Evolutionary conservation across 2,797 vertebrate species (phyloP).

Genomic region (Poeciliopsis infans): DNA sequence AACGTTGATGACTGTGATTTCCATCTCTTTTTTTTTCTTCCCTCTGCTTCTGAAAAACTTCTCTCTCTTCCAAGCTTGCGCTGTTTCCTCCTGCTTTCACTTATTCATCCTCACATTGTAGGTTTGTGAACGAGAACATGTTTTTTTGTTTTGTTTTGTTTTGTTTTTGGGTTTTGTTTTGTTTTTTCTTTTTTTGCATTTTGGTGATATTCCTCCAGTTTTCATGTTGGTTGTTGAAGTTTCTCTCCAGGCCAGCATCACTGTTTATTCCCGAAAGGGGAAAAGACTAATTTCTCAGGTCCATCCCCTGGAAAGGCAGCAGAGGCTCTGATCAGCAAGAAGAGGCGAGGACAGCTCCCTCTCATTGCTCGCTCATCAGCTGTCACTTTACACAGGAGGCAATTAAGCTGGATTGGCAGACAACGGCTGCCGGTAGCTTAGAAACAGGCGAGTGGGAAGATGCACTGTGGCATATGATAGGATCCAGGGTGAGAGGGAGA

Average conservation of each 20-base stretch:
- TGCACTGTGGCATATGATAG: constrained; percentile 63
- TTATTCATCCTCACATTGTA: constrained; percentile 13
- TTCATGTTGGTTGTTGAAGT: constrained; percentile 46
- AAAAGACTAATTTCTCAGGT: constrained; percentile 36
- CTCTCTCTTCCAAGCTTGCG: constrained; percentile 16
- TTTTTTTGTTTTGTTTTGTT: neutral
- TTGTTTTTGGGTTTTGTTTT: too few species aligned
- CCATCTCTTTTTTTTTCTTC: constrained; percentile 24
- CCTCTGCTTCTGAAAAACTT: constrained; percentile 36
- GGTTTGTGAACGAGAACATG: constrained; percentile 30
- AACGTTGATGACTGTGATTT: constrained; percentile 33
- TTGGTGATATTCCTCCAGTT: constrained; percentile 7
- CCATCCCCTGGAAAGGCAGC: constrained; percentile 26
- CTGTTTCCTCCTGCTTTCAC: constrained; percentile 20
- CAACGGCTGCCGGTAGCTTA: constrained; percentile 74
- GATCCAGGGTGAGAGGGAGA: constrained; percentile 51
- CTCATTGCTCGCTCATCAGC: constrained; percentile 47
- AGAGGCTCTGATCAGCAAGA: constrained; percentile 33
- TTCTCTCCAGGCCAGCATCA: constrained; percentile 35
- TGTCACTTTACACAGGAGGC: constrained; percentile 70
- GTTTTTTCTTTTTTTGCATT: neutral
- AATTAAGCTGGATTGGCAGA: constrained; percentile 76
- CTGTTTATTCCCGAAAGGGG: constrained; percentile 44
- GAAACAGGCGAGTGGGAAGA: constrained; percentile 78
- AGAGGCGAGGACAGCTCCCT: constrained; percentile 50